Percentiles rank a stretch among this genome's conserved stretches.
phyloP scores from a whole-genome alignment of 2,797 vertebrate species.

The Margarornis squamiger region DNA sequence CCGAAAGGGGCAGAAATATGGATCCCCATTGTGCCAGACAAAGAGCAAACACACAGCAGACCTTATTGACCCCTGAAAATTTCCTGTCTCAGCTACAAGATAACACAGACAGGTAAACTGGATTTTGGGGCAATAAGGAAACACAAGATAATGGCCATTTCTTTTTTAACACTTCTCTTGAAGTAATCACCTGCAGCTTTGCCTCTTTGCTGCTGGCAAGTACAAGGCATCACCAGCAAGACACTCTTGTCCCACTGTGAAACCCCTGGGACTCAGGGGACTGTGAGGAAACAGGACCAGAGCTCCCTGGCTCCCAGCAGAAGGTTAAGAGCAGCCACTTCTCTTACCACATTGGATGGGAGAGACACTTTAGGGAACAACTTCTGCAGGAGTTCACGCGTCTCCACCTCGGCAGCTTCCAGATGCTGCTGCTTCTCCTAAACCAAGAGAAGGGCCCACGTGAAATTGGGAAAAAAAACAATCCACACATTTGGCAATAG shows the following conservation, averaged over 20 bases:
- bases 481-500: not conserved
- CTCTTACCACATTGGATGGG: conserved; percentile 79
- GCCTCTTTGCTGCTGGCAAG: not conserved
- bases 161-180: not conserved
- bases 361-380: conserved; percentile 90
- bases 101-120: not conserved
- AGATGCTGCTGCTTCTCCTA: conserved; percentile 88
- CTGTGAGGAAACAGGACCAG: not conserved
- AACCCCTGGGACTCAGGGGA: not conserved
- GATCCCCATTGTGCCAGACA: not conserved
- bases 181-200: not conserved
- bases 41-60: not conserved
- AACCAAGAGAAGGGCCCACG: not conserved
- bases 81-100: not conserved
- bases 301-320: not conserved
- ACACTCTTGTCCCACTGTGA: not conserved
- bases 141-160: not conserved
- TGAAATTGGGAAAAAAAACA: not conserved
- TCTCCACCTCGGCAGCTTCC: conserved; percentile 83
- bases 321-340: not conserved
- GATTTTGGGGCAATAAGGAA: not conserved
- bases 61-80: not conserved
- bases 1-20: not conserved
- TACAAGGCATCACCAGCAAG: not conserved
- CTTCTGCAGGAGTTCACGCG: conserved; percentile 86